Evolutionary conservation across 2,113 vertebrate genomes (phyloP).

Genomic region (Caloenas nicobarica): DNA sequence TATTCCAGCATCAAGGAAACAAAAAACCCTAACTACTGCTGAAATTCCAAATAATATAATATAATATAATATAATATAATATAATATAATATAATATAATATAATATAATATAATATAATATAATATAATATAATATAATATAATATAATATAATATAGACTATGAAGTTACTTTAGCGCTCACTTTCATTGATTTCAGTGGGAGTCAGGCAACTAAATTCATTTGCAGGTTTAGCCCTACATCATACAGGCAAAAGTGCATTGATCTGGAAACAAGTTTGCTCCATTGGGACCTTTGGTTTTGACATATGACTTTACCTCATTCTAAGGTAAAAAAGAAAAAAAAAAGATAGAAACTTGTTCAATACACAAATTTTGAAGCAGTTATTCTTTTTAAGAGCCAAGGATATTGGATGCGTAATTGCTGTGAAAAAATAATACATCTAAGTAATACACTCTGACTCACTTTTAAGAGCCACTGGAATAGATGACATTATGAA

Average conservation of each 20-base stretch:
- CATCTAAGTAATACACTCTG: background rate
- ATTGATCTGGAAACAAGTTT: background rate
- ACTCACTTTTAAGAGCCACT: background rate
- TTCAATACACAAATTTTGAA: background rate
- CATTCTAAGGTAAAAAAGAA: background rate
- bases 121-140: no score
- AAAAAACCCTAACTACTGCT: background rate
- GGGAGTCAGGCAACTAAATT: background rate
- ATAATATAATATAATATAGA: background rate
- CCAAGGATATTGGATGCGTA: background rate
- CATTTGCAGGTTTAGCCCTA: background rate
- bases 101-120: background rate
- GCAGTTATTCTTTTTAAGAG: background rate
- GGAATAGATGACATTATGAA: background rate
- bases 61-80: background rate
- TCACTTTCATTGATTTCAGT: background rate
- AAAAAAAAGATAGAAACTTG: background rate
- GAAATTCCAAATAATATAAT: background rate
- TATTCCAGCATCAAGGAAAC: background rate
- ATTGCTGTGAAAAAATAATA: background rate
- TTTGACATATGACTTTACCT: background rate
- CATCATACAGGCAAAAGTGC: background rate
- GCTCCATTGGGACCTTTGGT: background rate
- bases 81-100: background rate
- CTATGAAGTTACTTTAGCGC: background rate